Conservation (phyloP, 1,140 invertebrate genomes). For the Cryptotermes secundus region DNA sequence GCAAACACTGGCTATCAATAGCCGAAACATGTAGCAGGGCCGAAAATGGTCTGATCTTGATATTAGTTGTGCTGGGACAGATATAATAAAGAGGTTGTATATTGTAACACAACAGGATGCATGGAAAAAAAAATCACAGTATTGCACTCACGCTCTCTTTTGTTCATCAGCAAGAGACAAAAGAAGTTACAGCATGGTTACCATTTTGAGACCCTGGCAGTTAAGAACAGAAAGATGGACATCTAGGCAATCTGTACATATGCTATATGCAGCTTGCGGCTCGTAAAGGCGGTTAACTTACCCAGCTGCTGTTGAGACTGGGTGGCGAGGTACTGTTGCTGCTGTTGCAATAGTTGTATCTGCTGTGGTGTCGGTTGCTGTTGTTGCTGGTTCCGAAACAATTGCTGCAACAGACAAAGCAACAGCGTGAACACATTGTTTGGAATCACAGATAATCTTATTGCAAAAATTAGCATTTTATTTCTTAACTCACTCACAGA, state of each 20-base stretch:
- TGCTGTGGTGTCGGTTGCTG: conserved; percentile 39
- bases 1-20: too few species aligned
- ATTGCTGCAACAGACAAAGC: conserved; percentile 66
- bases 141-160: too few species aligned
- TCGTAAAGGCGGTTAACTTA: conserved; percentile 39
- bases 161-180: not conserved
- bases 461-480: too few species aligned
- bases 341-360: conserved; percentile 49
- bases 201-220: not conserved
- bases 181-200: not conserved
- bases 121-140: too few species aligned
- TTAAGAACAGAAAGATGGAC: not conserved
- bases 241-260: not conserved
- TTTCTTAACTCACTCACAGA: too few species aligned
- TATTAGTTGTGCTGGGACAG: too few species aligned
- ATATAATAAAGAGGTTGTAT: too few species aligned
- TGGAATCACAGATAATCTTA: too few species aligned
- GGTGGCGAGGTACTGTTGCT: conserved; percentile 51
- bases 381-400: conserved; percentile 74
- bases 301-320: conserved; percentile 46
- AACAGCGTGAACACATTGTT: too few species aligned
- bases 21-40: too few species aligned
- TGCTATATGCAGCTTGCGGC: not conserved
- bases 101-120: too few species aligned
- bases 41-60: too few species aligned